phyloP scores from a whole-genome alignment of 2,113 vertebrate species.

The Podarcis raffonei region DNA sequence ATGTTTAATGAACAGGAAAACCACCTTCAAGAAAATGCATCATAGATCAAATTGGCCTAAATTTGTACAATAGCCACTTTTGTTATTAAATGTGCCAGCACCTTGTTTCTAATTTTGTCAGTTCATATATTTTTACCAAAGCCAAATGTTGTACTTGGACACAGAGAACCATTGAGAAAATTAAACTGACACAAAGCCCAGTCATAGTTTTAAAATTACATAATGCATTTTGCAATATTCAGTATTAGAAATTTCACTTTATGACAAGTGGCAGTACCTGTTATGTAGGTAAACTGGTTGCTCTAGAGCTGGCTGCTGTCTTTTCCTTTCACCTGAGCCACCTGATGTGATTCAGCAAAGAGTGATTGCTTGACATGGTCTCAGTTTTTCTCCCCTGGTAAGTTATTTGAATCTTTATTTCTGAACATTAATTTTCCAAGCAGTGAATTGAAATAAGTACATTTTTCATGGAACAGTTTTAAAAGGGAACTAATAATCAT shows the following conservation, averaged over 20 bases:
- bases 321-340: conserved; percentile 53
- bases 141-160: conserved; percentile 56
- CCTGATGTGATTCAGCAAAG: conserved; percentile 53
- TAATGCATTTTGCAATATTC: conserved; percentile 54
- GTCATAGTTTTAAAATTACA: conserved; percentile 58
- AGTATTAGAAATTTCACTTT: conserved; percentile 64
- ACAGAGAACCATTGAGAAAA: conserved; percentile 52
- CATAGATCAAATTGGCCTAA: conserved; percentile 30
- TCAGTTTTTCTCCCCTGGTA: conserved; percentile 54
- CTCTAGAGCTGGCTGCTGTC: conserved; percentile 45
- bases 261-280: conserved; percentile 62
- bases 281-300: conserved; percentile 50
- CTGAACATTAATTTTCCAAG: conserved; percentile 56
- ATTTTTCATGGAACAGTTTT: conserved; percentile 76
- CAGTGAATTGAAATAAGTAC: conserved; percentile 57
- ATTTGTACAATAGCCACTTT: conserved; percentile 53
- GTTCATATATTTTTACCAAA: conserved; percentile 11
- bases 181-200: conserved; percentile 56
- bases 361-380: conserved; percentile 33
- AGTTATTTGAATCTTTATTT: conserved; percentile 59
- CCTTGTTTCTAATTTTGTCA: conserved; percentile 15
- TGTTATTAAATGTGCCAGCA: conserved; percentile 48
- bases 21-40: conserved; percentile 20
- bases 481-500: conserved; percentile 91
- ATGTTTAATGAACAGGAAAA: conserved; percentile 38